Conservation (phyloP, 2,797 vertebrate genomes). For the Hyperoplus lanceolatus region DNA sequence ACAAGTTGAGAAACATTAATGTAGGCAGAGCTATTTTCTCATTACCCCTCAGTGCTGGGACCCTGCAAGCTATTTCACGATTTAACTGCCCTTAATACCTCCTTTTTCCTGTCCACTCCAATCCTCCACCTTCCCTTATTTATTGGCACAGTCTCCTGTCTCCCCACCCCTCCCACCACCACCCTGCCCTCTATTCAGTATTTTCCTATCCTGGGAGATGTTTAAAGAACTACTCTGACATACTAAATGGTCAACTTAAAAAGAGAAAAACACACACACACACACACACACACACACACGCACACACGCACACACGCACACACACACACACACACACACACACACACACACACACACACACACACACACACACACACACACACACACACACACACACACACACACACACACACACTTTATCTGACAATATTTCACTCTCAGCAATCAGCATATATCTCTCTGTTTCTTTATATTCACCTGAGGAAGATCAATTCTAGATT, state of each 20-base stretch:
- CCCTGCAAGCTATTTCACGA: slow-evolving; percentile 53
- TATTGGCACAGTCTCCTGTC: slow-evolving; percentile 28
- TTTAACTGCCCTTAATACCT: slow-evolving; percentile 52
- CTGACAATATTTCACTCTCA: too few species aligned
- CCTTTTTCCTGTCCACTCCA: slow-evolving; percentile 54
- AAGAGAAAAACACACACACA: slow-evolving; percentile 25
- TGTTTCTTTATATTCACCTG: not conserved
- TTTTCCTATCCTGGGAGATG: slow-evolving; percentile 24
- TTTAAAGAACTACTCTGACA: slow-evolving; percentile 64
- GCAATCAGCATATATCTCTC: too few species aligned
- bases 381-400: too few species aligned
- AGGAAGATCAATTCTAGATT: not conserved
- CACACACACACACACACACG: not conserved
- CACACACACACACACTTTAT: too few species aligned
- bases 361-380: too few species aligned
- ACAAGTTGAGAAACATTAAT: slow-evolving; percentile 71
- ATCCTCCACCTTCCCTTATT: slow-evolving; percentile 43
- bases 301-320: not conserved
- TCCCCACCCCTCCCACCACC: slow-evolving; percentile 24
- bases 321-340: too few species aligned
- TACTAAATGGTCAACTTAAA: slow-evolving; percentile 54
- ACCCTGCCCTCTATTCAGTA: slow-evolving; percentile 33
- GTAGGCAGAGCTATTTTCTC: slow-evolving; percentile 81
- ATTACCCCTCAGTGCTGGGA: slow-evolving; percentile 56
- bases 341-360: too few species aligned